A percentile compares a stretch with the other conserved stretches of the same genome.
Evolutionary conservation across 2,113 vertebrate genomes (phyloP).

Genomic region (Mus pahari): DNA sequence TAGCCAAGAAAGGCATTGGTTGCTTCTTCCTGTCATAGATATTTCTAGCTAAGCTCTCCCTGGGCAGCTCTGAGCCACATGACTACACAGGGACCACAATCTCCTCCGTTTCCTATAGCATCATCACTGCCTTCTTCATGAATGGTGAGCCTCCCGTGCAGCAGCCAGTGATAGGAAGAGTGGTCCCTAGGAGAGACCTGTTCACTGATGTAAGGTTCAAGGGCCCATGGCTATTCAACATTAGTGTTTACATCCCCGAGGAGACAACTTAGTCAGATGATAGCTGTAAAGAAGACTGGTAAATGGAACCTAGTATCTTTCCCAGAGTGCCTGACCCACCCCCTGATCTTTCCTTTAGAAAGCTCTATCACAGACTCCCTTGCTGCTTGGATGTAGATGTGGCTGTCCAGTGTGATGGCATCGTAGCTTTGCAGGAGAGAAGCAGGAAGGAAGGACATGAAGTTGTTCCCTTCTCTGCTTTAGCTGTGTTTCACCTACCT

Average conservation of each 20-base stretch:
- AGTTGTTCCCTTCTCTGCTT: no score
- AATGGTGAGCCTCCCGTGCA: not conserved
- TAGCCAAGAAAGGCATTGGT: not conserved
- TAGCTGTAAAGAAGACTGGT: not conserved
- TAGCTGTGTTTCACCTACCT: not conserved
- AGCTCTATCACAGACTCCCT: not conserved
- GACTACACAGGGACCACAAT: not conserved
- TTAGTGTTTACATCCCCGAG: not conserved
- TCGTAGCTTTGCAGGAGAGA: no score
- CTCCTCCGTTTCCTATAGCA: not conserved
- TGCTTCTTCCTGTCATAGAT: not conserved
- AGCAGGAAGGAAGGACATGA: not conserved
- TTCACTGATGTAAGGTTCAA: not conserved
- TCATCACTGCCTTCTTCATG: not conserved
- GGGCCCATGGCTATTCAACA: not conserved
- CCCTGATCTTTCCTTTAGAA: not conserved
- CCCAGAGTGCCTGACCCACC: not conserved
- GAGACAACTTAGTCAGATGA: not conserved
- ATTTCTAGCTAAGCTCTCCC: not conserved
- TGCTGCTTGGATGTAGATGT: not conserved
- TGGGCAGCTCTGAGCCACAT: not conserved
- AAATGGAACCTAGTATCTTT: not conserved
- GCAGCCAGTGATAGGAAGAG: not conserved
- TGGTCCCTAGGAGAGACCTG: fast-evolving
- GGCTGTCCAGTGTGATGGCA: not conserved